phyloP scores from a whole-genome alignment of 2,113 vertebrate genomes.

The Myotis yumanensis region DNA sequence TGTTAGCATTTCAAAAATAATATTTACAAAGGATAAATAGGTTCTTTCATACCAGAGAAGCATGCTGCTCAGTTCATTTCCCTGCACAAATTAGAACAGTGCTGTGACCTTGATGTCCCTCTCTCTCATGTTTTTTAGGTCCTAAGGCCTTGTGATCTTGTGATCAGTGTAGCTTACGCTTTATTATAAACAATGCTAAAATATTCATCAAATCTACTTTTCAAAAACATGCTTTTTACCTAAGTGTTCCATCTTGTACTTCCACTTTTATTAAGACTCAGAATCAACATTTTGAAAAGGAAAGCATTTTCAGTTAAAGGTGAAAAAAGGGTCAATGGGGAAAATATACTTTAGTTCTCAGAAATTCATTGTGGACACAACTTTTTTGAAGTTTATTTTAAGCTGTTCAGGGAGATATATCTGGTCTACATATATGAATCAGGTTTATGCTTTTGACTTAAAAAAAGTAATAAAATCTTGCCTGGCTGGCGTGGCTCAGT shows the following conservation, averaged over 20 bases:
- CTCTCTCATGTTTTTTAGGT: neutral
- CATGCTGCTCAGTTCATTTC: neutral
- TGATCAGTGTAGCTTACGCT: neutral
- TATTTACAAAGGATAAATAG: neutral
- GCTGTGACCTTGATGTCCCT: fast-evolving
- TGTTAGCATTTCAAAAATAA: conserved; percentile 47
- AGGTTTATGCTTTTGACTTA: conserved; percentile 2
- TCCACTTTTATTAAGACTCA: conserved; percentile 13
- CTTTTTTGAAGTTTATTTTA: conserved; percentile 13
- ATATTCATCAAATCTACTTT: neutral
- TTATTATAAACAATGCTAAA: neutral
- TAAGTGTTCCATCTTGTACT: neutral
- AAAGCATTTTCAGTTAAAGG: neutral
- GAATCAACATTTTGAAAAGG: conserved; percentile 34
- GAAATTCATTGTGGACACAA: neutral
- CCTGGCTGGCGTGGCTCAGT: no score
- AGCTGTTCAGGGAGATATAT: neutral
- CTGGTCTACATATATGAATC: neutral
- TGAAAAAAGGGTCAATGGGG: neutral
- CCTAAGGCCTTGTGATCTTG: neutral
- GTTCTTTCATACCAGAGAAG: neutral
- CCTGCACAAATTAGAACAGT: neutral
- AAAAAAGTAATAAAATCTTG: neutral
- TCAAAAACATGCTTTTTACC: neutral
- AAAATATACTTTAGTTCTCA: neutral